These are phyloP conservation scores for Diarsia rubi DNA, from an alignment of 2,888 invertebrate genomes.

Conservation along the genomic window DNA sequence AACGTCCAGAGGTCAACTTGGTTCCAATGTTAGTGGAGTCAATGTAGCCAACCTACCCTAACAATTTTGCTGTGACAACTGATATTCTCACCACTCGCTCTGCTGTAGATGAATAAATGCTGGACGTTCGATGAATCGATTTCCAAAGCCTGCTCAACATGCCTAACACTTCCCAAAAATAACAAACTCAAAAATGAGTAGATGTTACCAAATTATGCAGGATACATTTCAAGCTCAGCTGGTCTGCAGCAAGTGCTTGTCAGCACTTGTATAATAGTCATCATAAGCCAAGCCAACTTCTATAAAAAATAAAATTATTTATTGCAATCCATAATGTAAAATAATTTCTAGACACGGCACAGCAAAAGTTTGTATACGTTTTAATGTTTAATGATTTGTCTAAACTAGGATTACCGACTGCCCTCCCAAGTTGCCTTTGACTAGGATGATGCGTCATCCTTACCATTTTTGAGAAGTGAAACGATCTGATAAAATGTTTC, in stretches of 20 bases:
- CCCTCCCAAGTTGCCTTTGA: neutral
- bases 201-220: neutral
- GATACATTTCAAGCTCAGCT: neutral
- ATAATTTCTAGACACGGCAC: too few relatives aligned
- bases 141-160: slow-evolving; percentile 10
- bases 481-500: neutral
- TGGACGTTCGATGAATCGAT: neutral
- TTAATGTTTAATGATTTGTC: neutral
- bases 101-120: neutral
- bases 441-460: neutral
- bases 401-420: neutral
- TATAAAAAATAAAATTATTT: too few relatives aligned
- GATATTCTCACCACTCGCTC: slow-evolving; percentile 43
- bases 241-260: neutral
- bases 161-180: neutral
- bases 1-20: neutral
- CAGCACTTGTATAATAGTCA: neutral
- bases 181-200: neutral
- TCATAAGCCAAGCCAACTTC: neutral
- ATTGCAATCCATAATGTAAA: too few relatives aligned
- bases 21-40: slow-evolving; percentile 34
- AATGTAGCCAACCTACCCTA: slow-evolving; percentile 45
- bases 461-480: neutral
- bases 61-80: neutral
- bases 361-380: too few relatives aligned